phyloP scores from a whole-genome alignment of 2,113 vertebrate species.

The Glaucomys volans region DNA sequence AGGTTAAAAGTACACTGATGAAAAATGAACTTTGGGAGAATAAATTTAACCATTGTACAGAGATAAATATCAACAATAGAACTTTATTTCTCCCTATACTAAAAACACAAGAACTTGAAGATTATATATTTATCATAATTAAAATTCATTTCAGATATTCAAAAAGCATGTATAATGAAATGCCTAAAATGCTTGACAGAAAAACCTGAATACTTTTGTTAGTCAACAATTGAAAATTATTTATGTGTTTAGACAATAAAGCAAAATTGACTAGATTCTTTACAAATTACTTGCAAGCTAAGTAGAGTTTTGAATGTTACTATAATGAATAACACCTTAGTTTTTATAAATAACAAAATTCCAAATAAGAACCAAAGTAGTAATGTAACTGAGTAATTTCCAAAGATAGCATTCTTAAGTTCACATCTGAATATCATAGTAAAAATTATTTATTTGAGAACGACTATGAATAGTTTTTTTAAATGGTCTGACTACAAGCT shows the following conservation, averaged over 20 bases:
- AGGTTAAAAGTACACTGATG: not conserved
- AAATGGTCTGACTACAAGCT: not conserved
- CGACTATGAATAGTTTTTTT: not conserved
- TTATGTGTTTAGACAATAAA: not conserved
- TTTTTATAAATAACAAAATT: not conserved
- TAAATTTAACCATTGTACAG: not conserved
- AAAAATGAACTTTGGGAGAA: not conserved
- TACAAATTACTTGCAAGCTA: not conserved
- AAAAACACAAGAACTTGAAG: slow-evolving; percentile 41
- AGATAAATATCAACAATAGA: not conserved
- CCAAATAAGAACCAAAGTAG: not conserved
- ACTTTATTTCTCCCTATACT: not conserved
- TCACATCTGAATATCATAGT: not conserved
- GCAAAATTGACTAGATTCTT: not conserved
- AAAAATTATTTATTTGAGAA: not conserved
- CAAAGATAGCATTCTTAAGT: not conserved
- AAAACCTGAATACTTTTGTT: not conserved
- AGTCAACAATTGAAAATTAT: not conserved
- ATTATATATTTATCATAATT: not conserved
- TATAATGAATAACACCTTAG: not conserved
- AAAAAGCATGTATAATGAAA: not conserved
- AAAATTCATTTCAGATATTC: not conserved
- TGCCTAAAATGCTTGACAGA: not conserved
- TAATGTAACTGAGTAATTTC: not conserved
- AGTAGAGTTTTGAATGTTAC: not conserved